Percentiles rank a stretch among this genome's conserved stretches.
Conservation (phyloP, 2,888 invertebrate genomes). For the Yponomeuta evonymella region DNA sequence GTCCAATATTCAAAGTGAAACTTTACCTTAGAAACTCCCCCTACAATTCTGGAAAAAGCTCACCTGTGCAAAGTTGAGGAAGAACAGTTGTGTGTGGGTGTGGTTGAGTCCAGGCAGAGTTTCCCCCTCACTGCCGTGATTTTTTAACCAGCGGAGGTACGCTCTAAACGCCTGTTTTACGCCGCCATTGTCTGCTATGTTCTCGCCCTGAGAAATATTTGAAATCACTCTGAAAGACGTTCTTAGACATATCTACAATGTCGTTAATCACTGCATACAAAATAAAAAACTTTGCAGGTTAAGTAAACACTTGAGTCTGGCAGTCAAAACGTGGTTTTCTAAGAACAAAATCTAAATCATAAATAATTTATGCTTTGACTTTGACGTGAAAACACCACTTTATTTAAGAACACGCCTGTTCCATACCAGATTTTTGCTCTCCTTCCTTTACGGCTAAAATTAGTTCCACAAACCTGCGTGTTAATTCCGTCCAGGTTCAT, state of each 20-base stretch:
- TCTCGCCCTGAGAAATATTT: conserved; percentile 80
- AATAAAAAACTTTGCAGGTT: too few species aligned
- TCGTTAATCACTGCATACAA: too few species aligned
- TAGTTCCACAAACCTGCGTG: conserved; percentile 77
- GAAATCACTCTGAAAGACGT: too few species aligned
- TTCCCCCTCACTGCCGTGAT: conserved; percentile 78
- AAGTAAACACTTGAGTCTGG: too few species aligned
- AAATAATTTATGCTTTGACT: too few species aligned
- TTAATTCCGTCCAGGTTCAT: conserved; percentile 85
- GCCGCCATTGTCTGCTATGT: conserved; percentile 98
- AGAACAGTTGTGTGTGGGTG: conserved; percentile 89
- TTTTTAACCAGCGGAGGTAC: conserved; percentile 84
- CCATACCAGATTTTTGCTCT: too few species aligned
- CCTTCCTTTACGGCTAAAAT: too few species aligned
- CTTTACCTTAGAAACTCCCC: background rate
- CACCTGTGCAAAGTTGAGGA: conserved; percentile 91
- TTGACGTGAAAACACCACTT: too few species aligned
- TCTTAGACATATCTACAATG: too few species aligned
- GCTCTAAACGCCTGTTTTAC: conserved; percentile 94
- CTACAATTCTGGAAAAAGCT: background rate
- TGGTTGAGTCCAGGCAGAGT: conserved; percentile 83
- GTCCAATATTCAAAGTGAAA: background rate
- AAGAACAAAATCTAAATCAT: too few species aligned
- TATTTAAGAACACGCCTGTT: too few species aligned
- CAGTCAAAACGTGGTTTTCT: too few species aligned